Evolutionary conservation across 64 coral and sea anemone species (phyloP).

Genomic region (Pachyseris speciosa): DNA sequence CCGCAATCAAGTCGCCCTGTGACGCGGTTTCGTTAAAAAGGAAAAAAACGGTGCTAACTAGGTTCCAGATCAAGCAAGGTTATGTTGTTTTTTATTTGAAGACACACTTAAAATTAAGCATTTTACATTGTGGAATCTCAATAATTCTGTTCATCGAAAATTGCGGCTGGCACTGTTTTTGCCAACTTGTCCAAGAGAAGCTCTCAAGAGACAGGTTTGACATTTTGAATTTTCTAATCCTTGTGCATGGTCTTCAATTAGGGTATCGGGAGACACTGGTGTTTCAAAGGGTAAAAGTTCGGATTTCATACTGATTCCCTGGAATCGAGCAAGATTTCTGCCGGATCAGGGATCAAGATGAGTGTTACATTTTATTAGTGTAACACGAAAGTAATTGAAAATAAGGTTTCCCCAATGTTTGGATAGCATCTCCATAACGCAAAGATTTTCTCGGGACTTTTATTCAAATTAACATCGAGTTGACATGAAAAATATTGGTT

Average conservation of each 20-base stretch:
- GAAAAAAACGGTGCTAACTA: too few species aligned
- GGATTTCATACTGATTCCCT: too few species aligned
- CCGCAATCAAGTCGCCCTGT: not conserved
- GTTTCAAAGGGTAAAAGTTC: too few species aligned
- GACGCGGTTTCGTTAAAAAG: conserved; percentile 6
- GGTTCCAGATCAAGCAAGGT: too few species aligned
- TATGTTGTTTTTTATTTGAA: too few species aligned
- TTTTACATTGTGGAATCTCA: too few species aligned
- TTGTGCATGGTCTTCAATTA: not conserved
- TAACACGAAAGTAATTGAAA: not conserved
- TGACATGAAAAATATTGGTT: not conserved
- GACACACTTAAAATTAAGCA: too few species aligned
- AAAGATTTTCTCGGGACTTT: not conserved
- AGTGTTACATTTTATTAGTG: not conserved
- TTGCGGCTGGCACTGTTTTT: not conserved
- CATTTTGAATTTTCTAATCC: not conserved
- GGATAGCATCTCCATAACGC: not conserved
- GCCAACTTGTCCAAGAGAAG: not conserved
- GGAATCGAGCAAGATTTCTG: too few species aligned
- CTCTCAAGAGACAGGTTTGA: not conserved
- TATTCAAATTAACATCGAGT: not conserved
- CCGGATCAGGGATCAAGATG: too few species aligned
- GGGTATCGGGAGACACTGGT: too few species aligned
- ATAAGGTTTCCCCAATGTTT: not conserved
- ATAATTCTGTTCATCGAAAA: not conserved